phyloP scores from a whole-genome alignment of 1,140 invertebrate genomes.

The Drosophila navojoa region DNA sequence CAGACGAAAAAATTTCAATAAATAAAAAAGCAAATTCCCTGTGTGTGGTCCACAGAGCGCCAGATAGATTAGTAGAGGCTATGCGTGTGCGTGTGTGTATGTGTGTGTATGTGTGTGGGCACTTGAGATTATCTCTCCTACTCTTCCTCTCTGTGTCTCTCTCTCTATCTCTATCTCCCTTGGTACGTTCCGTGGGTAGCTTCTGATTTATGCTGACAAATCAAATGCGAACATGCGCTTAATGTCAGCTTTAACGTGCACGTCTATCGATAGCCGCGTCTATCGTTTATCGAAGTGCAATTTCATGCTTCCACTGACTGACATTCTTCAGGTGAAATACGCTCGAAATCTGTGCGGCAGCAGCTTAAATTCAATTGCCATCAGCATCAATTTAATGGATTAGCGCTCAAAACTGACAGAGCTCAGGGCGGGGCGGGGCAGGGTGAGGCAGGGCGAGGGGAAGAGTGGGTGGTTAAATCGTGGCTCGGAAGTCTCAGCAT shows the following conservation, averaged over 20 bases:
- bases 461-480: too few relatives aligned
- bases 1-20: constrained; percentile 67
- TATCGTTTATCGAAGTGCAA: constrained; percentile 60
- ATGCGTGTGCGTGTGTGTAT: constrained; percentile 52
- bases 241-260: constrained; percentile 44
- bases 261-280: constrained; percentile 30
- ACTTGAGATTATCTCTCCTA: constrained; percentile 50
- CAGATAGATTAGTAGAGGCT: constrained; percentile 28
- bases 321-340: constrained; percentile 55
- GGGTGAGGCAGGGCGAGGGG: too few relatives aligned
- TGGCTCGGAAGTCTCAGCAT: constrained; percentile 4
- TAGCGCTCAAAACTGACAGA: constrained; percentile 64
- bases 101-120: constrained; percentile 48
- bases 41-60: constrained; percentile 65
- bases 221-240: constrained; percentile 69
- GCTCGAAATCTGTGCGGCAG: constrained; percentile 60
- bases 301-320: constrained; percentile 49
- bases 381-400: constrained; percentile 78
- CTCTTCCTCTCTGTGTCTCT: constrained; percentile 1
- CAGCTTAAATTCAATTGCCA: constrained; percentile 79
- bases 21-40: constrained; percentile 47
- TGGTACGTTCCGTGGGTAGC: too few relatives aligned
- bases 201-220: constrained; percentile 74
- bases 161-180: too few relatives aligned
- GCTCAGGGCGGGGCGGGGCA: constrained; percentile 22